Conservation (phyloP, 2,797 vertebrate species). For the Champsocephalus gunnari region DNA sequence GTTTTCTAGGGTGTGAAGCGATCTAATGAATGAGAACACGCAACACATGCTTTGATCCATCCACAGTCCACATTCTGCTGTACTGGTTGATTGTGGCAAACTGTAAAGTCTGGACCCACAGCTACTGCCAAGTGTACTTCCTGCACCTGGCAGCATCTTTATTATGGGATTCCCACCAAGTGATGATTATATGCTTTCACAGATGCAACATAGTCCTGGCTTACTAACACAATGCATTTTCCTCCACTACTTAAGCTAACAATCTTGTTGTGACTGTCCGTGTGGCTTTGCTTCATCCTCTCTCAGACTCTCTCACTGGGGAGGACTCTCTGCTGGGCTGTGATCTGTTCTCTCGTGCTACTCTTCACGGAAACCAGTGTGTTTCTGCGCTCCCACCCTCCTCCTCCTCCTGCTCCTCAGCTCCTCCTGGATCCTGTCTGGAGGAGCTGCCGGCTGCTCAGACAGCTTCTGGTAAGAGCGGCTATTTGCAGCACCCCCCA, state of each 20-base stretch:
- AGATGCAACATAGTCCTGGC: not conserved
- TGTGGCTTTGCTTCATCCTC: conserved; percentile 60
- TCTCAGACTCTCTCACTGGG: conserved; percentile 92
- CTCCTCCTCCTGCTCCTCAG: conserved; percentile 83
- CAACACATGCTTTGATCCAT: not conserved
- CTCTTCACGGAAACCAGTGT: conserved; percentile 84
- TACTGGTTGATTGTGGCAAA: not conserved
- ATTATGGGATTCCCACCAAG: not conserved
- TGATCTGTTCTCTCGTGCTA: conserved; percentile 92
- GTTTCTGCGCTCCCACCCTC: conserved; percentile 87
- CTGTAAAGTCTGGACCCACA: not conserved
- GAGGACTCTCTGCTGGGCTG: conserved; percentile 94
- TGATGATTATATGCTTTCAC: not conserved
- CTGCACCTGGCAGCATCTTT: not conserved
- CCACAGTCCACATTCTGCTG: not conserved
- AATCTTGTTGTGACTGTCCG: conserved; percentile 31
- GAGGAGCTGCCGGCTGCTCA: conserved; percentile 90
- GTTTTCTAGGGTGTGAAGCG: not conserved
- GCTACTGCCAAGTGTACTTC: not conserved
- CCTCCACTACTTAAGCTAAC: conserved; percentile 27
- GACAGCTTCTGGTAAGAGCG: conserved; percentile 89
- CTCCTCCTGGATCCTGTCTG: conserved; percentile 83
- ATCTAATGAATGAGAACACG: not conserved
- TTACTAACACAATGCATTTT: conserved; percentile 45
- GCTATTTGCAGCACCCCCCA: conserved; percentile 22